These are phyloP conservation scores for Orthonyx spaldingii DNA, from an alignment of 2,113 vertebrate genomes.

Conservation along the genomic window DNA sequence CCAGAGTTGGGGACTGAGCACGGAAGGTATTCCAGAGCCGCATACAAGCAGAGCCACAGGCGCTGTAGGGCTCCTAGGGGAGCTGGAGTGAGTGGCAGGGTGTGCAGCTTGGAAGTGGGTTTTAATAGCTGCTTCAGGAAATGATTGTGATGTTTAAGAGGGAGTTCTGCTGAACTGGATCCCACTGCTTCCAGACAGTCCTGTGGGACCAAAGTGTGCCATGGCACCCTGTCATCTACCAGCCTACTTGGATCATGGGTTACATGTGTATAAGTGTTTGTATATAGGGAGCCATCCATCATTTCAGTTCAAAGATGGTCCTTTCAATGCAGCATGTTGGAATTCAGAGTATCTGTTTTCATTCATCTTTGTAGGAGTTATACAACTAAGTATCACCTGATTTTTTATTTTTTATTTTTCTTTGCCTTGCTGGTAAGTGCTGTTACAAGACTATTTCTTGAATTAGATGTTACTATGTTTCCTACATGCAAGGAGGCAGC, in stretches of 20 bases:
- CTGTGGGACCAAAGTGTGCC: not conserved
- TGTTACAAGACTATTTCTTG: not conserved
- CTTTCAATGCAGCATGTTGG: not conserved
- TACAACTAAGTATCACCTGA: not conserved
- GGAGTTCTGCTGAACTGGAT: not conserved
- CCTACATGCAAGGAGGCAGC: not conserved
- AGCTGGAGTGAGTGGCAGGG: not conserved
- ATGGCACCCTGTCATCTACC: not conserved
- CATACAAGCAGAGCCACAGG: not conserved
- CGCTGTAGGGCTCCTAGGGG: not conserved
- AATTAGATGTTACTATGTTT: not conserved
- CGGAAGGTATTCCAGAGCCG: not conserved
- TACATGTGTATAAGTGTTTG: rapidly evolving
- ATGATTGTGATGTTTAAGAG: not conserved
- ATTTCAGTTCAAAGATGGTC: not conserved
- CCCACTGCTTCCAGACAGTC: not conserved
- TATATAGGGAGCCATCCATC: not conserved
- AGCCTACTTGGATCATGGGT: not conserved
- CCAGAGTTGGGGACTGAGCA: not conserved
- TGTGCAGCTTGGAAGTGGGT: not conserved
- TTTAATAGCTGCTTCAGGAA: not conserved
- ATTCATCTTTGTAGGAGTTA: not conserved
- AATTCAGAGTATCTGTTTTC: not conserved
- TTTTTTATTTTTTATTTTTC: not conserved
- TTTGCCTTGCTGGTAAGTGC: not conserved